These are phyloP conservation scores for Campoplex nolae DNA, from an alignment of 2,888 invertebrate genomes.

Conservation along the genomic window DNA sequence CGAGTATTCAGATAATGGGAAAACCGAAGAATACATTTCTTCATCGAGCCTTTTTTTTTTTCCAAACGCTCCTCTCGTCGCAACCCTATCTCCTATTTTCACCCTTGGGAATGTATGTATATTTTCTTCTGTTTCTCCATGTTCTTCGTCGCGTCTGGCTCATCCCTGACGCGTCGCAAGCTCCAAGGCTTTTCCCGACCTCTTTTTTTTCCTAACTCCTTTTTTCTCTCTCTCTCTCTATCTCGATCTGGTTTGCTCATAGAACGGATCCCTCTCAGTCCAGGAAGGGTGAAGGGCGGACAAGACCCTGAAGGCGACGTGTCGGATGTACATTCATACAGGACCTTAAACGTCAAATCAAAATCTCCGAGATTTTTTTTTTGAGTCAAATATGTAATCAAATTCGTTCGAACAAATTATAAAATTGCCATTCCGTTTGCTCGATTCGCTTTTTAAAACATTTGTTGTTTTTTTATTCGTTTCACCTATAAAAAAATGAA, in stretches of 20 bases:
- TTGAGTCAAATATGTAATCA: no score
- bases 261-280: conserved; percentile 19
- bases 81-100: conserved; percentile 22
- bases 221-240: conserved; percentile 22
- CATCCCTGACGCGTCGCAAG: conserved; percentile 31
- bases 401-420: no score
- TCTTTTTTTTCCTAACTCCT: conserved; percentile 31
- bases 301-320: conserved; percentile 38
- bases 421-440: no score
- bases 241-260: conserved; percentile 13
- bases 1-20: background rate
- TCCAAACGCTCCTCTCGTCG: conserved; percentile 19
- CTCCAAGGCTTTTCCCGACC: conserved; percentile 32
- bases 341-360: background rate
- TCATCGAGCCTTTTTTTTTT: conserved; percentile 31
- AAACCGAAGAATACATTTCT: background rate
- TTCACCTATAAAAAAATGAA: no score
- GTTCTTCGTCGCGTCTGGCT: conserved; percentile 39
- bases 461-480: no score
- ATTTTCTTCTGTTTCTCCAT: conserved; percentile 50
- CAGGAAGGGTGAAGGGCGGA: conserved; percentile 14
- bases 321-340: background rate
- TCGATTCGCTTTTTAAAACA: no score
- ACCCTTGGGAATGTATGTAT: conserved; percentile 25
- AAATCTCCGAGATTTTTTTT: no score